Evolutionary conservation across 2,888 invertebrate species (phyloP).

Genomic region (Papilio demoleus): DNA sequence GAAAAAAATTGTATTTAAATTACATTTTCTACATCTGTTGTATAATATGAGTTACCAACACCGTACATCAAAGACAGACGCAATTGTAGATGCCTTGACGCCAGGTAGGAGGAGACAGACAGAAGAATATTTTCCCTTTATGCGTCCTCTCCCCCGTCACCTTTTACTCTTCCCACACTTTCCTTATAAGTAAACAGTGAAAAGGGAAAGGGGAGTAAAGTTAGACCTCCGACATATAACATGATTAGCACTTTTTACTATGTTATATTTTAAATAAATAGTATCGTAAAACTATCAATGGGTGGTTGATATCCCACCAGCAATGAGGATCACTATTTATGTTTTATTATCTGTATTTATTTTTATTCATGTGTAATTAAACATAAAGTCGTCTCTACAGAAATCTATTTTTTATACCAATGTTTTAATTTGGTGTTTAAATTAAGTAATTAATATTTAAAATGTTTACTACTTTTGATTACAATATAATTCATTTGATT

Average conservation of each 20-base stretch:
- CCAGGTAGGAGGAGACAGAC: no score
- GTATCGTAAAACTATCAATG: background rate
- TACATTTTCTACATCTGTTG: no score
- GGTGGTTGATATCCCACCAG: constrained; percentile 7
- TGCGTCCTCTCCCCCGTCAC: no score
- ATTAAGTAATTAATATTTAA: background rate
- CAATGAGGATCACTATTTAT: constrained; percentile 2
- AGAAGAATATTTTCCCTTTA: no score
- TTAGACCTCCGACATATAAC: no score
- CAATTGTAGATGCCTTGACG: no score
- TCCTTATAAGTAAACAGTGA: no score
- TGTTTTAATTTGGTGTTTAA: constrained; percentile 26
- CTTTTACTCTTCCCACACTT: no score
- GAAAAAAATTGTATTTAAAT: no score
- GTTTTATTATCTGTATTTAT: constrained; percentile 1
- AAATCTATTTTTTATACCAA: constrained; percentile 17
- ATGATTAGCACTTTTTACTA: background rate
- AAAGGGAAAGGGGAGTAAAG: no score
- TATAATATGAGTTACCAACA: no score
- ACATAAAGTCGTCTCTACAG: constrained; percentile 1
- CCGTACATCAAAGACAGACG: no score
- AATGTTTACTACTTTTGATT: constrained; percentile 33
- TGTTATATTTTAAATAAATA: background rate
- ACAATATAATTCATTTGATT: constrained; percentile 15
- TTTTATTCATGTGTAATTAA: background rate